A percentile compares a stretch with the other conserved stretches of the same genome.
Conservation (phyloP, 1,140 invertebrate species). For the Drosophila funebris region DNA sequence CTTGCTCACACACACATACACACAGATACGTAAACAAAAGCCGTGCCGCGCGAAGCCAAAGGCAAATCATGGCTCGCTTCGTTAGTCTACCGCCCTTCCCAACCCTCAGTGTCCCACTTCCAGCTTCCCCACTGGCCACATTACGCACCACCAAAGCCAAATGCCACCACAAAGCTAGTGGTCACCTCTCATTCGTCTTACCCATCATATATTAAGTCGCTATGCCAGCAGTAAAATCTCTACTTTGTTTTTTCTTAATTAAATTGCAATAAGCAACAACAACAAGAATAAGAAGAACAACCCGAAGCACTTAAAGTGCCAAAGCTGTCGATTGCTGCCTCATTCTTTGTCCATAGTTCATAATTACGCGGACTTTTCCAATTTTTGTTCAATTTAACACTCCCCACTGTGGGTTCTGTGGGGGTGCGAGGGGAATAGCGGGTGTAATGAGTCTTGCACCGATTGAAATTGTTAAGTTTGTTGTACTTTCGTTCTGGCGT, state of each 20-base stretch:
- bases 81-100: conserved; percentile 42
- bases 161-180: neutral
- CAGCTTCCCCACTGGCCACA: neutral
- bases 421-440: neutral
- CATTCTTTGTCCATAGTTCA: conserved; percentile 6
- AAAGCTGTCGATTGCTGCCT: conserved; percentile 31
- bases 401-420: neutral
- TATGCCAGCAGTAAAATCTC: conserved; percentile 39
- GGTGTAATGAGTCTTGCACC: neutral
- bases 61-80: conserved; percentile 62
- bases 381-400: neutral
- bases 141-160: neutral
- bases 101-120: neutral
- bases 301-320: conserved; percentile 71
- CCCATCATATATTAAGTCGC: conserved; percentile 31
- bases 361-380: conserved; percentile 32
- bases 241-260: conserved; percentile 77
- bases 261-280: conserved; percentile 64
- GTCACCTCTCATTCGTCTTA: neutral
- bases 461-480: conserved; percentile 29
- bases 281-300: neutral
- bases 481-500: conserved; percentile 7
- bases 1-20: conserved; percentile 1
- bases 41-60: conserved; percentile 6
- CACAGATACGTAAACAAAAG: neutral